These are phyloP conservation scores for Orius insidiosus DNA, from an alignment of 1,140 invertebrate species.

Conservation along the genomic window DNA sequence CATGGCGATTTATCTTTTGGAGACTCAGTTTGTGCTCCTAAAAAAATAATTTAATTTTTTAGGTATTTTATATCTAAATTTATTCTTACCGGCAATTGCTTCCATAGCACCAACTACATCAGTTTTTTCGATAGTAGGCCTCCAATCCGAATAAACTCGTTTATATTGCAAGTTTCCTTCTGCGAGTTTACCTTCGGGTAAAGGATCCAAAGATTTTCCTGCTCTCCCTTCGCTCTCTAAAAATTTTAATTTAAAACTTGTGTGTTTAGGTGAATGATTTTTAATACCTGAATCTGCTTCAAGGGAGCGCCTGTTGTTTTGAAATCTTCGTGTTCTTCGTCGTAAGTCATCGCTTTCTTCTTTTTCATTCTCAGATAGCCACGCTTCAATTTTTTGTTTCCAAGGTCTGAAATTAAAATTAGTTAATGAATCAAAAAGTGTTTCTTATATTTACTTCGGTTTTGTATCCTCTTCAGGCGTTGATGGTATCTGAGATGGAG, in stretches of 20 bases:
- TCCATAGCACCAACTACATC: constrained; percentile 72
- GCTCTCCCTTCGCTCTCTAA: constrained; percentile 53
- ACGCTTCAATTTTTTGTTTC: constrained; percentile 77
- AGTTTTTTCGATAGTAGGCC: constrained; percentile 57
- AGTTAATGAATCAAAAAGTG: not conserved
- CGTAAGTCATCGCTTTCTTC: constrained; percentile 52
- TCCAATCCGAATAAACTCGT: constrained; percentile 57
- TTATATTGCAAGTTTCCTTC: constrained; percentile 32
- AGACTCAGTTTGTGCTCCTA: constrained; percentile 51
- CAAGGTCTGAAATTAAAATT: constrained; percentile 41
- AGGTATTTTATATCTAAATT: too few relatives aligned
- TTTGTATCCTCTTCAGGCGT: constrained; percentile 29
- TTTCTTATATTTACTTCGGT: constrained; percentile 25
- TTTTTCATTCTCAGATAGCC: constrained; percentile 73
- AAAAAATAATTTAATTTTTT: too few relatives aligned
- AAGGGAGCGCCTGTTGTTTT: constrained; percentile 52
- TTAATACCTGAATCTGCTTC: constrained; percentile 70
- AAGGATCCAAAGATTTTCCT: constrained; percentile 41
- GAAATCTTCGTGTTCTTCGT: constrained; percentile 38
- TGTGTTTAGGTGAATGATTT: too few relatives aligned
- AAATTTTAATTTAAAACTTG: not conserved
- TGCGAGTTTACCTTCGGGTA: constrained; percentile 44
- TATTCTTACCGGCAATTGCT: constrained; percentile 64
- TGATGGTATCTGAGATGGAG: constrained; percentile 35
- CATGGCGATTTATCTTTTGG: constrained; percentile 57